phyloP scores from a whole-genome alignment of 2,797 vertebrate species.

The Hippopotamyrus pictus region DNA sequence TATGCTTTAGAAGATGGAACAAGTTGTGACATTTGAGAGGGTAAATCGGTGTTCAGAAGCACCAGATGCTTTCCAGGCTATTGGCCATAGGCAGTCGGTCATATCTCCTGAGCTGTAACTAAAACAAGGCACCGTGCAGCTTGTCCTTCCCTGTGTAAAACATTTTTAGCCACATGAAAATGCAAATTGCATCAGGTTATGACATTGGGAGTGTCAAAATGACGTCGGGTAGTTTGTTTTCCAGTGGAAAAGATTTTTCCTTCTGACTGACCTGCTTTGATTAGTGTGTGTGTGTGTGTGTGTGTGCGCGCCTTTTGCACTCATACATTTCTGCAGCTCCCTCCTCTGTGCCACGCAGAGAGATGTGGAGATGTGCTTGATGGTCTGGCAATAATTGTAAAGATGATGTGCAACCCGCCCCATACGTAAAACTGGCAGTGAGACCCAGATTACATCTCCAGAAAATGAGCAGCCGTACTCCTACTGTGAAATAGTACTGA shows the following conservation, averaged over 20 bases:
- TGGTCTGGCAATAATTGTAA: not conserved
- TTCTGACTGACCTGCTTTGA: not conserved
- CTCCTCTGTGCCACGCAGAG: not conserved
- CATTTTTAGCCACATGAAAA: not conserved
- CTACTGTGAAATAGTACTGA: not conserved
- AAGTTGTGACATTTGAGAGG: constrained; percentile 3
- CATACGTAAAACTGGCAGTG: not conserved
- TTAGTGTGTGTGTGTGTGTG: not conserved
- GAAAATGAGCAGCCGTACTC: not conserved
- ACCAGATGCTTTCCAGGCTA: not conserved
- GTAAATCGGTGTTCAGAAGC: not conserved
- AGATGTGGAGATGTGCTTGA: not conserved
- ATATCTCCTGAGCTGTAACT: not conserved
- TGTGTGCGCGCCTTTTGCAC: not conserved
- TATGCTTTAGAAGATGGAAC: not conserved
- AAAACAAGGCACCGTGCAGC: not conserved
- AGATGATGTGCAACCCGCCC: not conserved
- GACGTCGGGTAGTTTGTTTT: not conserved
- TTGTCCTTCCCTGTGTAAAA: not conserved
- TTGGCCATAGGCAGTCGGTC: not conserved
- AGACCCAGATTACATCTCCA: not conserved
- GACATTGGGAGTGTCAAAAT: not conserved
- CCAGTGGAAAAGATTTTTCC: not conserved
- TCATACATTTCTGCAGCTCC: not conserved
- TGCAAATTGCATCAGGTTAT: not conserved